Evolutionary conservation across 2,888 invertebrate genomes (phyloP).

Genomic region (Drosophila subsilvestris): DNA sequence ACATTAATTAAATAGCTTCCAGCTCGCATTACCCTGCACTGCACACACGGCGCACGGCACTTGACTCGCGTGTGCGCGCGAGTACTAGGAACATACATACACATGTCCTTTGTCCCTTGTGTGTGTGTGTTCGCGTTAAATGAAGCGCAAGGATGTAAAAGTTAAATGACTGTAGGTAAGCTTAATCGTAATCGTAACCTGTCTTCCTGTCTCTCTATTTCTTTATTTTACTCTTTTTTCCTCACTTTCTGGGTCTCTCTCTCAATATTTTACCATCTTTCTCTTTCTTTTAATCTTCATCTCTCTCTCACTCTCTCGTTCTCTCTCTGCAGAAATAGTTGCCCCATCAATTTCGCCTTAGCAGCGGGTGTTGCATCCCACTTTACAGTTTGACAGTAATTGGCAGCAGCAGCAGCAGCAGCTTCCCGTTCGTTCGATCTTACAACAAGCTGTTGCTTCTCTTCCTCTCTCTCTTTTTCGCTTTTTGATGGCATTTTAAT

Average conservation of each 20-base stretch:
- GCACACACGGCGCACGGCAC: constrained; percentile 4
- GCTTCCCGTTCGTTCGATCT: constrained; percentile 1
- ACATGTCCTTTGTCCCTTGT: neutral
- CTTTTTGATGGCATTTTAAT: constrained; percentile 58
- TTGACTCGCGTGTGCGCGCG: neutral
- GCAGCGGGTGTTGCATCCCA: constrained; percentile 30
- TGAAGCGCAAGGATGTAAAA: constrained; percentile 51
- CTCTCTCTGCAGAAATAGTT: neutral
- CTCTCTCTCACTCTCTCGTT: no score
- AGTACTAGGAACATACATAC: neutral
- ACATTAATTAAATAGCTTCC: constrained; percentile 57
- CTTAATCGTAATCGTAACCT: constrained; percentile 17
- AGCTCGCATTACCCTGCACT: constrained; percentile 19
- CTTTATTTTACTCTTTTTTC: neutral
- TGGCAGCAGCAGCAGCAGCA: neutral
- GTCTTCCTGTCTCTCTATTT: neutral
- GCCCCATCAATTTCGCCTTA: constrained; percentile 45
- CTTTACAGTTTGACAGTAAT: neutral
- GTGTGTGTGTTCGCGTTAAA: constrained; percentile 32
- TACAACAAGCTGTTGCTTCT: constrained; percentile 44
- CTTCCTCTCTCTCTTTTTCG: neutral
- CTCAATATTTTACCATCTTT: no score
- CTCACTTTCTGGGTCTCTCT: neutral
- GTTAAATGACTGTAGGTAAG: constrained; percentile 42
- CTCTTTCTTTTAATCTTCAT: no score